Percentiles rank a stretch among this genome's conserved stretches.
Evolutionary conservation across 2,797 vertebrate species (phyloP).

Genomic region (Enteromius anoplus): DNA sequence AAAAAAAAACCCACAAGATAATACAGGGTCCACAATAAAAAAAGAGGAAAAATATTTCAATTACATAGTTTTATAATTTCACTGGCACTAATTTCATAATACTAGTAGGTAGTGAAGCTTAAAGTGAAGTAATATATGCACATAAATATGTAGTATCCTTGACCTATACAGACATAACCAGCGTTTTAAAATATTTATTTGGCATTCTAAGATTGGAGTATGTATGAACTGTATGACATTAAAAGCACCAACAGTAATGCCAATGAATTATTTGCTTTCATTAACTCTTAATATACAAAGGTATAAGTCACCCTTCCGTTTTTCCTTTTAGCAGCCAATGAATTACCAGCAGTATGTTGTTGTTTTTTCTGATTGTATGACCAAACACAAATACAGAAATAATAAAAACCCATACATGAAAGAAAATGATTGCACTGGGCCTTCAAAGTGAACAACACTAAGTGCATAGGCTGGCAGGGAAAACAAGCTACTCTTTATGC

Average conservation of each 20-base stretch:
- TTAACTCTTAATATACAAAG: not conserved
- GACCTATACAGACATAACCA: not conserved
- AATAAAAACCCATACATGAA: constrained; percentile 31
- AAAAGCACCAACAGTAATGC: not conserved
- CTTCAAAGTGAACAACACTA: constrained; percentile 56
- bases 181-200: not conserved
- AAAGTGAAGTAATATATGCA: not conserved
- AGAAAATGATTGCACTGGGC: constrained; percentile 54
- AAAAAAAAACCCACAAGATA: not conserved
- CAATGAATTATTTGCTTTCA: not conserved
- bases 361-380: not conserved
- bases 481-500: constrained; percentile 12
- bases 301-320: not conserved
- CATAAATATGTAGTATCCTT: not conserved
- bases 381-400: constrained; percentile 12
- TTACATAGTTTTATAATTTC: not conserved
- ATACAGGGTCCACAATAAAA: not conserved
- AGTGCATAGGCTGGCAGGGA: constrained; percentile 26
- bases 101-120: not conserved
- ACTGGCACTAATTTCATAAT: not conserved
- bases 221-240: not conserved
- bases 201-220: not conserved
- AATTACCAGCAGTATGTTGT: not conserved
- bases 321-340: not conserved
- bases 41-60: not conserved